A percentile compares a stretch with the other conserved stretches of the same genome.
Conservation (phyloP, 2,113 vertebrate genomes). For the Dipodomys stephensi region DNA sequence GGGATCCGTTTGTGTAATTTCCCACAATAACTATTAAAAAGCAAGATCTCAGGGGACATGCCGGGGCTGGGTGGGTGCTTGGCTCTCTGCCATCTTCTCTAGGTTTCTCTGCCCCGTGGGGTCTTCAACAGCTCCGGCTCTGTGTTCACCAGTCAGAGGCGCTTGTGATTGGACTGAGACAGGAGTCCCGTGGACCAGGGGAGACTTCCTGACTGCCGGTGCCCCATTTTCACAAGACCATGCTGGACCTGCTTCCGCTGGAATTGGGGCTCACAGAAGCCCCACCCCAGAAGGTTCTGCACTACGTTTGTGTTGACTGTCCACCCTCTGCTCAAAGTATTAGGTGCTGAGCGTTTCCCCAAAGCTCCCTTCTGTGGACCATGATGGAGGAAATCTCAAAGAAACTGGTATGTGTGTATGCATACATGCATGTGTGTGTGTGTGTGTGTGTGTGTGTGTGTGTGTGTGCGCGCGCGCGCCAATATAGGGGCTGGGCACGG, state of each 20-base stretch:
- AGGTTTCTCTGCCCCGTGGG: fast-evolving
- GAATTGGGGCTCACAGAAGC: fast-evolving
- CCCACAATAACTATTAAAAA: fast-evolving
- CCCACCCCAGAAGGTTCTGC: fast-evolving
- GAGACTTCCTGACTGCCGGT: fast-evolving
- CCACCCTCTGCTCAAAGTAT: neutral
- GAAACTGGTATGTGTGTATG: neutral
- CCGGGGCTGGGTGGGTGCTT: too few species aligned
- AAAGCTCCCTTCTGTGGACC: neutral
- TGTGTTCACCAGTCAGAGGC: fast-evolving
- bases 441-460: neutral
- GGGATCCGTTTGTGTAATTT: too few species aligned
- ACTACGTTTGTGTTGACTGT: fast-evolving
- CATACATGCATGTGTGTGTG: neutral
- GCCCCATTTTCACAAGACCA: fast-evolving
- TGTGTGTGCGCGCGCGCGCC: too few species aligned
- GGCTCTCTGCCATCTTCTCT: neutral
- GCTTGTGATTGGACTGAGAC: fast-evolving
- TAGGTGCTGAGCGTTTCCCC: neutral
- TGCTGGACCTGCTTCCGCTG: fast-evolving
- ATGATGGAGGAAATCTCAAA: neutral
- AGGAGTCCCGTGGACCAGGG: fast-evolving
- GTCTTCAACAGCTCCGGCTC: fast-evolving
- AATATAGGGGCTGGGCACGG: too few species aligned
- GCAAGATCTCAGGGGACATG: neutral